A percentile compares a stretch with the other conserved stretches of the same genome.
These are phyloP conservation scores for Scaptomyza hsui DNA, from an alignment of 1,140 invertebrate species.

Conservation along the genomic window DNA sequence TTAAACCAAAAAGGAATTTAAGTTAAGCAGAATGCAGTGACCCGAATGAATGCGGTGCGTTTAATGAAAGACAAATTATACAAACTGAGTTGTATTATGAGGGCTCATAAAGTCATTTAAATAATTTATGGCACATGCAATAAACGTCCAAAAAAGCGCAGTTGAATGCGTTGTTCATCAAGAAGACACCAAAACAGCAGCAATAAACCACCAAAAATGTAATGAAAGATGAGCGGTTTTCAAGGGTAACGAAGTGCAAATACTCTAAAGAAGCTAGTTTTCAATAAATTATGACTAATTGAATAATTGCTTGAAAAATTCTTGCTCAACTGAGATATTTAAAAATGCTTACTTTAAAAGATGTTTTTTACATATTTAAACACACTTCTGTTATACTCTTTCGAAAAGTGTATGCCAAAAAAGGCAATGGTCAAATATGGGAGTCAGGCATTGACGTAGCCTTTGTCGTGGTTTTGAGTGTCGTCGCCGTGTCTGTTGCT, in stretches of 20 bases:
- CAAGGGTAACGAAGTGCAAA: background rate
- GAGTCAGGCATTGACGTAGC: constrained; percentile 21
- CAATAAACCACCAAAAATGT: constrained; percentile 6
- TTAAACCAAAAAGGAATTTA: background rate
- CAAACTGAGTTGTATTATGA: constrained; percentile 33
- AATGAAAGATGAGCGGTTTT: background rate
- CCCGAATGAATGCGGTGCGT: constrained; percentile 8
- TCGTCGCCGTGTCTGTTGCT: constrained; percentile 29
- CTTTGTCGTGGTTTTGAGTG: constrained; percentile 28
- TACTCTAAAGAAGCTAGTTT: background rate
- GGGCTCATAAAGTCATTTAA: constrained; percentile 38
- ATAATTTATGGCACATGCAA: constrained; percentile 31
- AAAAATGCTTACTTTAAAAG: too few relatives aligned
- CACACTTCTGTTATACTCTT: background rate
- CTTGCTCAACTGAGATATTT: too few relatives aligned
- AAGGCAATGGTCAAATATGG: constrained; percentile 40
- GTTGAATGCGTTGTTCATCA: constrained; percentile 21
- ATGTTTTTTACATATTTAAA: too few relatives aligned
- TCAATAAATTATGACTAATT: too few relatives aligned
- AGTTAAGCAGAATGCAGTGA: constrained; percentile 4
- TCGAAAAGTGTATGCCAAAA: background rate
- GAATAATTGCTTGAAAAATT: too few relatives aligned
- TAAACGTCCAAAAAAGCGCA: constrained; percentile 23
- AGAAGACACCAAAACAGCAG: constrained; percentile 17
- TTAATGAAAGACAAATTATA: constrained; percentile 31